Evolutionary conservation across 2,113 vertebrate genomes (phyloP), one percentile per base, ranked within the genome.

Genomic region (Seriola quinqueradiata): DNA sequence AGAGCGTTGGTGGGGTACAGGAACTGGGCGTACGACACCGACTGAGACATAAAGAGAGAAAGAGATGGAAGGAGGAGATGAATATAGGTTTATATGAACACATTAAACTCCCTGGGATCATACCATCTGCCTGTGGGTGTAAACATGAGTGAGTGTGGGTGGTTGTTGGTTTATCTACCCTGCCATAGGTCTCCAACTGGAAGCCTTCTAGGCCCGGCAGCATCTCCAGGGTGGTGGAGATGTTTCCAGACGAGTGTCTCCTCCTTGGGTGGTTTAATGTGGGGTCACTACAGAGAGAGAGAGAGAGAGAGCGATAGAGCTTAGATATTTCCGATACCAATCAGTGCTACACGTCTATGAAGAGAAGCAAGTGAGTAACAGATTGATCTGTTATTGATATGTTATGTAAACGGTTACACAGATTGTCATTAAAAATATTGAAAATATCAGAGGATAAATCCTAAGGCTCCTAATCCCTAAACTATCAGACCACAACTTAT

Each of bases 1-100:
- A 99, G 93, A 13, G 98, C 98, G 0, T 99, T 98, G 52, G 98
- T 99, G 0, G 98, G 97, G 76, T 97, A 97, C 81, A 99, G 87
- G 94, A 97, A 99, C 93, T 96, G 97, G 77, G 98, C 97, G 68
- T 99, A 99, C 34, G 98, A 99, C 86, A 99, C 98, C 0, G 98
- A 97, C 98, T 93, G 42, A 81, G 67, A 84, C 68, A 28, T 28
- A 73, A 25, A 68, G 3, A 79, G 19, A 69, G 28, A 32, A 46
- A 48, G 16, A 1, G 17, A 36, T 7, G 32, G 25, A 34, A 0
- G n/a, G 16, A 36, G 13, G 0, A 28, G 1, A 48, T 7, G 42
- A 46, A 46, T 3, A 23, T 5, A 66, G 40, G 12, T 25, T 40
- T 38, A 25, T 2, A 44, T 44, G 4, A 48, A n/a, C 7, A 11